Evolutionary conservation across 2,113 vertebrate genomes (phyloP).

Genomic region (Hirundichthys speculiger): DNA sequence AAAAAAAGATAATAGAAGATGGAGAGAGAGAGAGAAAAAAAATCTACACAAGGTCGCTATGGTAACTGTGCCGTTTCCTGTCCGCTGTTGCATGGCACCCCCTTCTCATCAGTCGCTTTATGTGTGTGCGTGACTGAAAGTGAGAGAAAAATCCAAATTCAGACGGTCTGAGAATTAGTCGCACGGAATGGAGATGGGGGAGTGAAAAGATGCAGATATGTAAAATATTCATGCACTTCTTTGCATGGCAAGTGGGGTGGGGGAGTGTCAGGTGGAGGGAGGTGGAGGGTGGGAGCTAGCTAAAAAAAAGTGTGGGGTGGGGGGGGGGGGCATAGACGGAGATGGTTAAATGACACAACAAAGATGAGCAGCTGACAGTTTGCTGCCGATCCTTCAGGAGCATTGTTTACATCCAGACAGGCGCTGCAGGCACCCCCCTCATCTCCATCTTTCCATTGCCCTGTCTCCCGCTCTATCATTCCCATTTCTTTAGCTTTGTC

Average conservation of each 20-base stretch:
- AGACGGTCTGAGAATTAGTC: conserved; percentile 99
- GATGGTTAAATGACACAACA: conserved; percentile 99
- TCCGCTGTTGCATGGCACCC: conserved; percentile 80
- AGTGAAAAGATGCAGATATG: conserved; percentile 89
- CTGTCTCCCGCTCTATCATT: conserved; percentile 73
- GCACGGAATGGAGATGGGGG: conserved; percentile 86
- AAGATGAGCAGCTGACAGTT: conserved; percentile 97
- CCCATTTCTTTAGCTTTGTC: conserved; percentile 75
- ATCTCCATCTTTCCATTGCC: conserved; percentile 75
- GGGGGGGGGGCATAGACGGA: conserved; percentile 74
- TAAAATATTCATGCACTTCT: conserved; percentile 98
- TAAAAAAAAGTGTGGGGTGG: conserved; percentile 79
- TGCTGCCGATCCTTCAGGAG: conserved; percentile 93
- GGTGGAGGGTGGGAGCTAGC: conserved; percentile 76
- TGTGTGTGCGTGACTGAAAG: conserved; percentile 24
- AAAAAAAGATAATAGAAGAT: conserved; percentile 60
- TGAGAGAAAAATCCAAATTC: conserved; percentile 92
- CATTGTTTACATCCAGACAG: conserved; percentile 93
- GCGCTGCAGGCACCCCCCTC: conserved; percentile 85
- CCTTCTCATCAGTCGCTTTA: conserved; percentile 67
- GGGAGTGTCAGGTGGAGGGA: conserved; percentile 77
- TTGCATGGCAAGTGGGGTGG: conserved; percentile 81
- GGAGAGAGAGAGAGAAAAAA: conserved; percentile 47
- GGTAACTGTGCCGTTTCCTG: conserved; percentile 93
- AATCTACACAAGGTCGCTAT: conserved; percentile 93